Evolutionary conservation across 2,797 vertebrate genomes (phyloP).

Genomic region (Sarcoramphus papa): DNA sequence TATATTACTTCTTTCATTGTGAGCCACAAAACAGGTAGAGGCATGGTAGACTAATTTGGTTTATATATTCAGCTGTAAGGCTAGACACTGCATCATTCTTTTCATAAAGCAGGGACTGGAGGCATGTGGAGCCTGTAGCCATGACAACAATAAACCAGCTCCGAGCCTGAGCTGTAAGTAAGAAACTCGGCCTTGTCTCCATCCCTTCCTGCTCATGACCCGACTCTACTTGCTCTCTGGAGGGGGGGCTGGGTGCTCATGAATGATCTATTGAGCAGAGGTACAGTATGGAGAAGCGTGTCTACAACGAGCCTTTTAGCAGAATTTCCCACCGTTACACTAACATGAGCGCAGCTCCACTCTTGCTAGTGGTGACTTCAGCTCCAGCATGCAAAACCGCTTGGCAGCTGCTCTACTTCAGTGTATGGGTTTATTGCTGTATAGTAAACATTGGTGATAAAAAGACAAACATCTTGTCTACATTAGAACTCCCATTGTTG

Average conservation of each 20-base stretch:
- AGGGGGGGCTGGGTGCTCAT: constrained; percentile 62
- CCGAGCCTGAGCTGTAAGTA: constrained; percentile 58
- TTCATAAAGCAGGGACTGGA: constrained; percentile 72
- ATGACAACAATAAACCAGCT: constrained; percentile 76
- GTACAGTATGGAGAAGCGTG: neutral
- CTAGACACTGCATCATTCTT: constrained; percentile 84
- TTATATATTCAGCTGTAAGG: constrained; percentile 81
- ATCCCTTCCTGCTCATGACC: constrained; percentile 72
- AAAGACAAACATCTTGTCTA: neutral
- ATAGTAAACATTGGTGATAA: neutral
- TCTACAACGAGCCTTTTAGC: constrained; percentile 40
- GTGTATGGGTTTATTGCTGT: neutral
- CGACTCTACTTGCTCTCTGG: constrained; percentile 58
- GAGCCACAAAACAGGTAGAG: constrained; percentile 77
- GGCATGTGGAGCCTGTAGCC: constrained; percentile 73
- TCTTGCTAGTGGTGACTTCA: neutral
- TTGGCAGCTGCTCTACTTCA: neutral
- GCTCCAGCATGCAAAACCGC: neutral
- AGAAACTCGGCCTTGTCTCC: constrained; percentile 78
- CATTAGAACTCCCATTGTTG: neutral
- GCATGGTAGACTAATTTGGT: constrained; percentile 78
- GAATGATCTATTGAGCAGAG: constrained; percentile 77
- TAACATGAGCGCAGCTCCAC: neutral
- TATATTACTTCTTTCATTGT: constrained; percentile 77
- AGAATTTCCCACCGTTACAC: neutral